A percentile compares a stretch with the other conserved stretches of the same genome.
Evolutionary conservation across 2,113 vertebrate species (phyloP).

Genomic region (Ranitomeya imitator): DNA sequence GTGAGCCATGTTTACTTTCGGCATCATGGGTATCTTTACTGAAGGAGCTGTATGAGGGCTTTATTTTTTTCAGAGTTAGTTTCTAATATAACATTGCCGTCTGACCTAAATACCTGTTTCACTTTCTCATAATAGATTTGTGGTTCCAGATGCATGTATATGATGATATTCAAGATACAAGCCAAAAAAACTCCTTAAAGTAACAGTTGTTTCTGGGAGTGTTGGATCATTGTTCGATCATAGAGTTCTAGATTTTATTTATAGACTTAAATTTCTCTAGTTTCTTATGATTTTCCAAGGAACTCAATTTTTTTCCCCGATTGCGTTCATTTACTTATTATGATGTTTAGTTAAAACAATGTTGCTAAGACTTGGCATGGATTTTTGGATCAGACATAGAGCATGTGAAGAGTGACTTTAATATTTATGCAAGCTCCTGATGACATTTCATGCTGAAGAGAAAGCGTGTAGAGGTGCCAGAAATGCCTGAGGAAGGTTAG

Average conservation of each 20-base stretch:
- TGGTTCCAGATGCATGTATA: neutral
- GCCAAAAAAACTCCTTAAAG: neutral
- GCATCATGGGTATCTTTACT: too few species aligned
- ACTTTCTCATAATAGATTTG: neutral
- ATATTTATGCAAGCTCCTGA: constrained; percentile 82
- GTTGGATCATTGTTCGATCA: neutral
- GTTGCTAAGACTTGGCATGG: constrained; percentile 77
- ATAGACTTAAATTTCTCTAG: neutral
- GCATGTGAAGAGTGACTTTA: constrained; percentile 80
- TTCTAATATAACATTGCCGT: too few species aligned
- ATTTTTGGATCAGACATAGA: constrained; percentile 73
- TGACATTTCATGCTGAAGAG: constrained; percentile 77
- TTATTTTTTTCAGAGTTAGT: too few species aligned
- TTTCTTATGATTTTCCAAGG: neutral
- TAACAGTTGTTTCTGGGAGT: neutral
- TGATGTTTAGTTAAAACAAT: constrained; percentile 75
- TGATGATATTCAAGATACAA: neutral
- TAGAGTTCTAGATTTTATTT: neutral
- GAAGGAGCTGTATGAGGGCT: too few species aligned
- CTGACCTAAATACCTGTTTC: neutral
- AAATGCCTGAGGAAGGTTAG: constrained; percentile 73
- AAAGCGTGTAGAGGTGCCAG: constrained; percentile 76
- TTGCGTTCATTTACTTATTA: constrained; percentile 8
- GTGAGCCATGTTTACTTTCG: too few species aligned
- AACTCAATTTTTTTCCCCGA: neutral